Evolutionary conservation across 1,140 invertebrate species (phyloP).

Genomic region (Forficula auricularia): DNA sequence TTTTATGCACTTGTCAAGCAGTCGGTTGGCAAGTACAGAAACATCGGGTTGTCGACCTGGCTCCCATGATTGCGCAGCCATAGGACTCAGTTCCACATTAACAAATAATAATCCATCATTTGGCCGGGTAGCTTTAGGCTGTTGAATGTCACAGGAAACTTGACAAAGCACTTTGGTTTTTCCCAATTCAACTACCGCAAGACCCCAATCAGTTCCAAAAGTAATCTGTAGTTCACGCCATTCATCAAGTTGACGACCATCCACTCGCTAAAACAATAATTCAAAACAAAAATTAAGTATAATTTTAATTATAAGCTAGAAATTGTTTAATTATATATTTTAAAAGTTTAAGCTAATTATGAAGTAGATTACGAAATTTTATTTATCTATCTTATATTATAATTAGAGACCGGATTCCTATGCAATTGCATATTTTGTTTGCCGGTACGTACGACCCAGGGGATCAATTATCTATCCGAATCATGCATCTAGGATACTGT

Average conservation of each 20-base stretch:
- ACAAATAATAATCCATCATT: conserved; percentile 76
- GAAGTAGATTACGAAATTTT: too few species aligned
- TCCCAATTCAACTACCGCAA: conserved; percentile 51
- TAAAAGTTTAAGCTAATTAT: too few species aligned
- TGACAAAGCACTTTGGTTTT: conserved; percentile 63
- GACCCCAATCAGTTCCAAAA: conserved; percentile 69
- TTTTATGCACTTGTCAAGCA: conserved; percentile 77
- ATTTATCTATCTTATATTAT: too few species aligned
- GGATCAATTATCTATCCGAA: too few species aligned
- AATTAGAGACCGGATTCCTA: too few species aligned
- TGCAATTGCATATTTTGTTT: too few species aligned
- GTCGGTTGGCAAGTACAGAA: conserved; percentile 58
- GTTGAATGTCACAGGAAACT: conserved; percentile 69
- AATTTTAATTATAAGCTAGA: too few species aligned
- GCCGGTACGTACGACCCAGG: too few species aligned
- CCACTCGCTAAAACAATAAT: conserved; percentile 49
- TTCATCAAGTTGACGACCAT: conserved; percentile 63
- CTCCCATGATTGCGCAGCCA: conserved; percentile 67
- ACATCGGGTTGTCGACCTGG: conserved; percentile 48
- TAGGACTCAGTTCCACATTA: conserved; percentile 70
- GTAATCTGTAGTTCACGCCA: conserved; percentile 53
- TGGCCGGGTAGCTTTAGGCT: conserved; percentile 63
- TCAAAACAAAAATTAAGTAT: conserved; percentile 8
- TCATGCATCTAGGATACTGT: too few species aligned
- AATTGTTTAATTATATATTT: too few species aligned